These are phyloP conservation scores for Brenthis ino DNA, from an alignment of 2,888 invertebrate species.

Conservation along the genomic window DNA sequence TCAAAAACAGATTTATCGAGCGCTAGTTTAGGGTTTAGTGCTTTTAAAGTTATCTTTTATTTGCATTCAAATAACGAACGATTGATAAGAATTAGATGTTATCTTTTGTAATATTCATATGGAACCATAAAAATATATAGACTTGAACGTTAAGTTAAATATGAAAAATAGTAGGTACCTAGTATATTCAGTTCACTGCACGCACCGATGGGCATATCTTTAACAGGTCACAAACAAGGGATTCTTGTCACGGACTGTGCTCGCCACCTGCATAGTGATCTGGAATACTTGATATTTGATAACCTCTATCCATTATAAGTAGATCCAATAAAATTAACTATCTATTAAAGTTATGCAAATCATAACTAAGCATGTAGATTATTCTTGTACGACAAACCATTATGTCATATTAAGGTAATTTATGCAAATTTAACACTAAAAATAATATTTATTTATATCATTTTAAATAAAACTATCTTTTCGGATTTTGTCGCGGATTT, in stretches of 20 bases:
- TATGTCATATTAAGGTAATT: slow-evolving; percentile 1
- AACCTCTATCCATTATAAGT: slow-evolving; percentile 43
- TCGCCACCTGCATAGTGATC: slow-evolving; percentile 72
- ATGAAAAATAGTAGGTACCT: slow-evolving; percentile 11
- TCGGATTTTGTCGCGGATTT: too few relatives aligned
- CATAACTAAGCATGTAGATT: background rate
- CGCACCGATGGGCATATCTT: slow-evolving; percentile 50
- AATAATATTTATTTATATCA: background rate
- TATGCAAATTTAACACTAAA: too few relatives aligned
- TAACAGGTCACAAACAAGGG: slow-evolving; percentile 63
- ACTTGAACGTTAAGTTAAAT: background rate
- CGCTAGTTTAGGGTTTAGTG: background rate
- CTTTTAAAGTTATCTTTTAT: slow-evolving; percentile 24
- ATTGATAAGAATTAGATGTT: slow-evolving; percentile 22
- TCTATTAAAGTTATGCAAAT: background rate
- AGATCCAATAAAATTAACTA: slow-evolving; percentile 15
- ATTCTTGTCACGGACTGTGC: slow-evolving; percentile 70
- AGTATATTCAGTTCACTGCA: slow-evolving; percentile 33
- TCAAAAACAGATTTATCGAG: too few relatives aligned
- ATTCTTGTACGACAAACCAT: background rate
- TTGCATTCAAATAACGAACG: slow-evolving; percentile 21
- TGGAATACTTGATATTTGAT: slow-evolving; percentile 62
- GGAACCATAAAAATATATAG: background rate
- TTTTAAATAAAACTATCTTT: too few relatives aligned
- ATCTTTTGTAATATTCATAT: slow-evolving; percentile 14